phyloP scores from a whole-genome alignment of 2,113 vertebrate genomes.

The Astatotilapia flaviijosephi region DNA sequence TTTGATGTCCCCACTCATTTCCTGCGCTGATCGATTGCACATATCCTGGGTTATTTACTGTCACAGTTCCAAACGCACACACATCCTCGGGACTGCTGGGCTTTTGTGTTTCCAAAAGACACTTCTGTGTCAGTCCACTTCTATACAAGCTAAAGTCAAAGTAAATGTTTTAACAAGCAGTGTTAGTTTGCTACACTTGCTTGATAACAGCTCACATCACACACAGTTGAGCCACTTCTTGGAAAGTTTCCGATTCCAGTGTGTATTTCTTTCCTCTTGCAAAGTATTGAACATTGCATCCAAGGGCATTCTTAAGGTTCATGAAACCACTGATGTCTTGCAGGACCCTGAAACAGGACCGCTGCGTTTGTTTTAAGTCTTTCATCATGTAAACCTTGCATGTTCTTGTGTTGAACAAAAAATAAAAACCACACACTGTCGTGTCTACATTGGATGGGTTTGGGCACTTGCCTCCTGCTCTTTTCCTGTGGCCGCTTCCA shows the following conservation, averaged over 20 bases:
- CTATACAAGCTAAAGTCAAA: not conserved
- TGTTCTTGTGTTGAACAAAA: conserved; percentile 20
- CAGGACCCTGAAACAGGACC: conserved; percentile 38
- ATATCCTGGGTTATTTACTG: not conserved
- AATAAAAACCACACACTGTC: conserved; percentile 18
- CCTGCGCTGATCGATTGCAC: not conserved
- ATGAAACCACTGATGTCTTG: conserved; percentile 19
- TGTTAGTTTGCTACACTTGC: not conserved
- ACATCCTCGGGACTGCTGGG: not conserved
- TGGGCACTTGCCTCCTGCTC: conserved; percentile 30
- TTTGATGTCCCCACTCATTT: conserved; percentile 5
- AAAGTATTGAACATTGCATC: conserved; percentile 6
- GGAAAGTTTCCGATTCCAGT: not conserved
- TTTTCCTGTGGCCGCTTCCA: conserved; percentile 34
- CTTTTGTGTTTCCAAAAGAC: not conserved
- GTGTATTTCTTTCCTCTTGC: not conserved
- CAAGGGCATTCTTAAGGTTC: not conserved
- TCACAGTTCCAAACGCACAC: not conserved
- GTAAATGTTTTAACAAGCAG: not conserved
- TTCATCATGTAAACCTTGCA: conserved; percentile 39
- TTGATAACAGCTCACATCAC: not conserved
- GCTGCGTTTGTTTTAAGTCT: conserved; percentile 51
- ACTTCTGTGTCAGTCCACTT: not conserved
- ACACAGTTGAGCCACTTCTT: not conserved
- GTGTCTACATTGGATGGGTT: conserved; percentile 16